Evolutionary conservation across 2,113 vertebrate species (phyloP).

Genomic region (Prolemur simus): DNA sequence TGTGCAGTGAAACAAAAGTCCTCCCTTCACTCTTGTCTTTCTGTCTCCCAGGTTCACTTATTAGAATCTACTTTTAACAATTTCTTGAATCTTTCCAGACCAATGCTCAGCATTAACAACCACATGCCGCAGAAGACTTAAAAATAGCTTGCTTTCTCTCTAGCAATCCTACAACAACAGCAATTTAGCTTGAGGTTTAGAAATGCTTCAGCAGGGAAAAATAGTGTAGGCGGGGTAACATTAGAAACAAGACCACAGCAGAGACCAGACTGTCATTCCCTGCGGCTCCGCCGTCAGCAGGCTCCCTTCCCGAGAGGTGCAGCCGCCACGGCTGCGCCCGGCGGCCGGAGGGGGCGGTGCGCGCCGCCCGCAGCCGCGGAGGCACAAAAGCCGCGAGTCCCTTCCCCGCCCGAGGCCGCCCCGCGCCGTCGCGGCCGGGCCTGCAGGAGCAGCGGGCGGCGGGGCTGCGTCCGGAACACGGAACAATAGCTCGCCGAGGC

Average conservation of each 20-base stretch:
- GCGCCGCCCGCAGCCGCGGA: background rate
- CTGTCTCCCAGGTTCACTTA: background rate
- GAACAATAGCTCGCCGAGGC: background rate
- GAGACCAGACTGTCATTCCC: background rate
- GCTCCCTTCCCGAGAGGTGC: background rate
- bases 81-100: background rate
- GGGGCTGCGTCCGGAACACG: background rate
- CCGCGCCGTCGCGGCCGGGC: too few relatives aligned
- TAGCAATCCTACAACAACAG: background rate
- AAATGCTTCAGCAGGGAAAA: background rate
- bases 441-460: too few relatives aligned
- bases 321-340: background rate
- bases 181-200: background rate
- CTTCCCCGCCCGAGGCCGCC: too few relatives aligned
- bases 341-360: constrained; percentile 70
- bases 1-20: background rate
- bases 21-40: background rate
- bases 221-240: background rate
- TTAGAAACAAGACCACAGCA: background rate
- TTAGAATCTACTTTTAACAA: constrained; percentile 14
- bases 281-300: background rate
- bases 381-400: background rate
- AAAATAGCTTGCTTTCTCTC: constrained; percentile 19
- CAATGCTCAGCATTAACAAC: background rate
- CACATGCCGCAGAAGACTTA: background rate